Base-by-base conservation (phyloP, 2,888 invertebrate genomes). In the Micoletzkya japonica region DNA sequence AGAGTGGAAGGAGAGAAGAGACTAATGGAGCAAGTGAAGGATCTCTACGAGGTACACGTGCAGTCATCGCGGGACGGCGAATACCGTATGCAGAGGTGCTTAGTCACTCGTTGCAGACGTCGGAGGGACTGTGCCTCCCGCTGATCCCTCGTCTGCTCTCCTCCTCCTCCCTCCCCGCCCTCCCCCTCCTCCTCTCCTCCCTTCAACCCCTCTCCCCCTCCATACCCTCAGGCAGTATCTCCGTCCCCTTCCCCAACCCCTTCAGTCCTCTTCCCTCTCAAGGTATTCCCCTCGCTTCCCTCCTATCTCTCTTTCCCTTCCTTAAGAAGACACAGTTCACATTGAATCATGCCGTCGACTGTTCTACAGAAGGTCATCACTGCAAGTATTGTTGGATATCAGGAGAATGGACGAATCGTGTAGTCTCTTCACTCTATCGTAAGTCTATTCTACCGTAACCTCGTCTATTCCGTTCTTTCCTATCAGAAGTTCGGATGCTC, bases 301-400 rank as follows among this genome's bases (percentile, higher is more conserved):
- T 39, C 17, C 7, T 39, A 39, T 39, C 17, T 39, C 17, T 39
- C 7, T 39, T 7, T 10, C 7, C 7, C 7, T 10, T 39, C 39
- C 39, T 7, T 17, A 39, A 39, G 39, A 17, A 10, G 39, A 17
- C 4, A 61, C 36, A n/a, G 44, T 44, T 28, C 64, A 50, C 36
- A 50, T 64, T 52, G 64, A 64, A 26, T 6, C 52, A 28, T 32
- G 34, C 36, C 64, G 64, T 52, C 52, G 26, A 52, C n/a, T 64
- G 17, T 64, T 24, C 37, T 64, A 52, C 36, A 20, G 54, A 20
- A 50, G 36, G 17, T 26, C 34, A 14, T 34, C 39, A n/a, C n/a
- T n/a, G n/a, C n/a, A n/a, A n/a, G n/a, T n/a, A n/a, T n/a, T n/a
- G n/a, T n/a, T n/a, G n/a, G n/a, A n/a, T n/a, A n/a, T n/a, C 32